A percentile compares a stretch with the other conserved stretches of the same genome.
phyloP scores from a whole-genome alignment of 2,113 vertebrate species.

The Chloroceryle aenea region DNA sequence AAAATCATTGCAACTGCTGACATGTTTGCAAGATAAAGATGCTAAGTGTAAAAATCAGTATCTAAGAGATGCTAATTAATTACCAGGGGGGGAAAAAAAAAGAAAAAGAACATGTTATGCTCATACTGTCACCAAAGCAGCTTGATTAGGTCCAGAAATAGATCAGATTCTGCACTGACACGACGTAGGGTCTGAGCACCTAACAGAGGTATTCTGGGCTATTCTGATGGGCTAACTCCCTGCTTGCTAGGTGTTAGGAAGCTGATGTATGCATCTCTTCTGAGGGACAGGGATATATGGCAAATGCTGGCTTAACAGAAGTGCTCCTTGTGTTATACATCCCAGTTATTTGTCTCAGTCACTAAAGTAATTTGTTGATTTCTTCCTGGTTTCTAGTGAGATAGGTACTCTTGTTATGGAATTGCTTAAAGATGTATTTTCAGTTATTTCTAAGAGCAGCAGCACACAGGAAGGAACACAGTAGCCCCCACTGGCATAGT shows the following conservation, averaged over 20 bases:
- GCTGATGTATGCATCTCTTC: not conserved
- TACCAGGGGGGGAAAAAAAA: not conserved
- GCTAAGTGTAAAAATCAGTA: not conserved
- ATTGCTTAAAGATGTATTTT: not conserved
- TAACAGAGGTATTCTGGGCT: not conserved
- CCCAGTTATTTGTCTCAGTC: not conserved
- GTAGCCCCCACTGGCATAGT: not conserved
- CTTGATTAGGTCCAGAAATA: not conserved
- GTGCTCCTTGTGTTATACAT: not conserved
- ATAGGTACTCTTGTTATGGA: not conserved
- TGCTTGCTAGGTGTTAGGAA: not conserved
- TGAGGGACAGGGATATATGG: rapidly evolving
- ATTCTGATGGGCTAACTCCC: not conserved
- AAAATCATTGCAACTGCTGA: slow-evolving; percentile 25
- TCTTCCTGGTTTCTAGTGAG: not conserved
- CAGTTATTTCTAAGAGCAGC: not conserved
- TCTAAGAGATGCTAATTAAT: not conserved
- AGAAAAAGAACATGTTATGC: not conserved
- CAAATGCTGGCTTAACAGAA: not conserved
- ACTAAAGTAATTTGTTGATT: not conserved
- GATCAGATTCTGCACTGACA: not conserved
- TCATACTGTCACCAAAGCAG: not conserved
- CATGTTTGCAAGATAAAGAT: slow-evolving; percentile 16
- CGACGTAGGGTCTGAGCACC: not conserved
- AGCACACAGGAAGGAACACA: not conserved